A percentile compares a stretch with the other conserved stretches of the same genome.
Conservation (phyloP, 2,113 vertebrate genomes). For the Accipiter virgatus region DNA sequence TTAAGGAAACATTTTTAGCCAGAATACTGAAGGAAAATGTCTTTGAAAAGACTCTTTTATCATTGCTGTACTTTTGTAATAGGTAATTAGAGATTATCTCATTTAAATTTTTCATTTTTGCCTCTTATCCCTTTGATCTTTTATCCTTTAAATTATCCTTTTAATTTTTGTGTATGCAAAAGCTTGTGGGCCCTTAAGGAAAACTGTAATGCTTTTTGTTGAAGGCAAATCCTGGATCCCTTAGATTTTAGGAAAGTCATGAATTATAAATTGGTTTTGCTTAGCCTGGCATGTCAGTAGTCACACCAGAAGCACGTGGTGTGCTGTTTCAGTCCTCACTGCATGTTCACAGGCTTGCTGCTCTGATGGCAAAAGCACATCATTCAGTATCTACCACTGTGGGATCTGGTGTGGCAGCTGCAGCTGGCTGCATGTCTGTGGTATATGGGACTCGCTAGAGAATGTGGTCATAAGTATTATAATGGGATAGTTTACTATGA, state of each 20-base stretch:
- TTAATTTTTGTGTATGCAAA: not conserved
- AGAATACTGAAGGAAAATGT: not conserved
- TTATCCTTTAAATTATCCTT: not conserved
- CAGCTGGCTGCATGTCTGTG: not conserved
- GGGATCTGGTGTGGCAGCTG: not conserved
- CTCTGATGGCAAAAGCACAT: too few species aligned
- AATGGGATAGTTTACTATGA: not conserved
- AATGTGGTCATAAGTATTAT: not conserved
- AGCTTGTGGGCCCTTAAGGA: not conserved
- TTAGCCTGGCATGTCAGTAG: not conserved
- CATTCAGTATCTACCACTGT: fast-evolving
- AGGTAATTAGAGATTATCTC: not conserved
- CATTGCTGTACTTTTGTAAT: not conserved
- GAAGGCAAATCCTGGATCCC: not conserved
- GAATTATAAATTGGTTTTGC: not conserved
- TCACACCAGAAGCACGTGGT: fast-evolving
- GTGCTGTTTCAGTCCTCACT: not conserved
- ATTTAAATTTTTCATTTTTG: not conserved
- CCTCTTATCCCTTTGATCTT: not conserved
- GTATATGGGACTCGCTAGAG: not conserved
- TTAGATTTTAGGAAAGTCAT: not conserved
- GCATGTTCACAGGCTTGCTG: not conserved
- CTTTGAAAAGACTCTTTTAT: not conserved
- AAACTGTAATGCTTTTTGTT: not conserved
- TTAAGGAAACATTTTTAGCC: not conserved